Evolutionary conservation across 2,797 vertebrate species (phyloP), one percentile per base, ranked within the genome.

Genomic region (Pangasius djambal): DNA sequence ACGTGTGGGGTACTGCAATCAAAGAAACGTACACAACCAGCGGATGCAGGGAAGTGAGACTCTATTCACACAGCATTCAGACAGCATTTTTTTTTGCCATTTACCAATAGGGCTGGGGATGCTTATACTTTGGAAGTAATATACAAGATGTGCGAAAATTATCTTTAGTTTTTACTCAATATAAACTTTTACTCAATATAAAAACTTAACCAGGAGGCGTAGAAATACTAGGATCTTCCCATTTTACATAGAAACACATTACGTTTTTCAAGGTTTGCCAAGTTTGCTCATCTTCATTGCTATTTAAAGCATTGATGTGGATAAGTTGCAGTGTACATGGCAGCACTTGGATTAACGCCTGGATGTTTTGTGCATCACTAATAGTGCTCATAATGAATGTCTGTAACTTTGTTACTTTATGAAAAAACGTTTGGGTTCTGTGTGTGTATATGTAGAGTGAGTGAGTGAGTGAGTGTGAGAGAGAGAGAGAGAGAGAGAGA

Each of bases 1-100:
- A 92, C 89, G 92, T 93, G 93, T 93, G 92, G 92, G 93, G 91
- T 91, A 91, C 85, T 72, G 37, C 89, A 75, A 86, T 89, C 86
- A 93, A 91, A 75, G 75, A 90, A 50, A 81, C 40, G 6, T 40
- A 65, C 59, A 63, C 81, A 90, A 89, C 48, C 6, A 85, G 40
- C 48, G 16, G 70, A 89, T 34, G 22, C 61, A 70, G 61, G 20
- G 65, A 70, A 85, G 37, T 15, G 28, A 67, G 31, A 34, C 40
- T 44, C n/a, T 59, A 31, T 82, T 81, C 44, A 70, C 37, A 52
- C 59, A 52, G n/a, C n/a, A n/a, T n/a, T n/a, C n/a, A n/a, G 34
- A 57, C 34, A 48, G 78, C 22, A 13, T 28, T 50, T 88, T 88
- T 88, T 88, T 69, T 28, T 15, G 65, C 69, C 40, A 55, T 67